Percentiles rank a stretch among this genome's conserved stretches.
Evolutionary conservation across 2,113 vertebrate species (phyloP).

Genomic region (Dicaeum eximium): DNA sequence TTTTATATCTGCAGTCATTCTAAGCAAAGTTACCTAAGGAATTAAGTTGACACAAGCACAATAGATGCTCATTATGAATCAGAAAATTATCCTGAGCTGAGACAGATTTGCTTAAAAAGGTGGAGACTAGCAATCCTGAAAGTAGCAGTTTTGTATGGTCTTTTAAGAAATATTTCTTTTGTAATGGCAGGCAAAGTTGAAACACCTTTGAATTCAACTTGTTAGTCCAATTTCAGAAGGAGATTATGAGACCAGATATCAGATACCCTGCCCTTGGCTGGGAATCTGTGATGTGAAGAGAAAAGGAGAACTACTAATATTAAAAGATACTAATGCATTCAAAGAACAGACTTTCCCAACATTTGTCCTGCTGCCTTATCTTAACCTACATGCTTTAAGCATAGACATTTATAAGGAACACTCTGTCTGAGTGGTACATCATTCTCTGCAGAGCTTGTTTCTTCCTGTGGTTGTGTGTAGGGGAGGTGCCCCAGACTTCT

Average conservation of each 20-base stretch:
- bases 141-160: neutral
- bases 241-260: neutral
- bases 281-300: neutral
- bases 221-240: neutral
- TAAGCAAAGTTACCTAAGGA: neutral
- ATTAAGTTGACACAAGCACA: neutral
- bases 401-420: neutral
- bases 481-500: neutral
- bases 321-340: neutral
- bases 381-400: neutral
- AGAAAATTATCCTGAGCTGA: neutral
- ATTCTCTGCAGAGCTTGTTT: neutral
- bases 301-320: neutral
- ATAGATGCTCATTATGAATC: neutral
- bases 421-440: neutral
- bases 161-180: neutral
- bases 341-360: neutral
- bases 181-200: neutral
- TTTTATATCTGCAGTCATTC: neutral
- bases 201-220: neutral
- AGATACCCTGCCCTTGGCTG: neutral
- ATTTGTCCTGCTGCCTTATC: neutral
- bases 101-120: neutral
- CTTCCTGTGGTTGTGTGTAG: neutral
- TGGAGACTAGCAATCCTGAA: neutral